Evolutionary conservation across 2,888 invertebrate species (phyloP), one percentile per base, ranked within the genome.

Genomic region (Blomia tropicalis): DNA sequence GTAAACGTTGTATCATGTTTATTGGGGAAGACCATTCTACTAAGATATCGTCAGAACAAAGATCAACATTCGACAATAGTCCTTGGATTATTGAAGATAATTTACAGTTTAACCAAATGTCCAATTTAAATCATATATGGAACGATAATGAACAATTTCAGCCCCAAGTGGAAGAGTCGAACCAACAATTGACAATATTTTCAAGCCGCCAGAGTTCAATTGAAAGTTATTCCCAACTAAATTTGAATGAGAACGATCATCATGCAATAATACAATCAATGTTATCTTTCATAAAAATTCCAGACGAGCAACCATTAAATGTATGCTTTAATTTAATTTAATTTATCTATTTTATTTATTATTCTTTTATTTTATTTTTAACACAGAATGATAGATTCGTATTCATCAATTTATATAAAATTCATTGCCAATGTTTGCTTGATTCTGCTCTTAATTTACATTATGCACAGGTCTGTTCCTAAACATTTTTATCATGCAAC

Each of bases 371-470:
- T 36, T 17, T 17, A 7, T 36, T 36, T 17, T 17, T 17, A 7
- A 36, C 7, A 36, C 19, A 62, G 62, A 58, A 62, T 51, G 47
- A 32, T 17, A 43, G 36, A 58, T 43, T 58, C 1, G 58, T 62
- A 5, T 62, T 62, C 19, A 51, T 43, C 14, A 62, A 62, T 29
- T 30, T 62, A 1, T 62, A 62, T 51, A 62, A 58, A 25, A 62
- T 58, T 27, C 62, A 62, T 41, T 62, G 62, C 27, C 62, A 62
- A 59, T 62, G 58, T 59, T 25, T 62, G 43, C 30, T 62, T 14
- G 62, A 62, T 59, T 27, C 58, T n/a, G 62, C 62, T 3, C 31
- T 62, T 19, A 36, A 25, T 7, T n/a, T 25, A 32, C 58, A 62
- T 47, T 59, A 51, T 25, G 58, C 43, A 5, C 61, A 61, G 30